Percentiles rank a stretch among this genome's conserved stretches.
phyloP scores from a whole-genome alignment of 2,113 vertebrate species.

The Oryzias javanicus region DNA sequence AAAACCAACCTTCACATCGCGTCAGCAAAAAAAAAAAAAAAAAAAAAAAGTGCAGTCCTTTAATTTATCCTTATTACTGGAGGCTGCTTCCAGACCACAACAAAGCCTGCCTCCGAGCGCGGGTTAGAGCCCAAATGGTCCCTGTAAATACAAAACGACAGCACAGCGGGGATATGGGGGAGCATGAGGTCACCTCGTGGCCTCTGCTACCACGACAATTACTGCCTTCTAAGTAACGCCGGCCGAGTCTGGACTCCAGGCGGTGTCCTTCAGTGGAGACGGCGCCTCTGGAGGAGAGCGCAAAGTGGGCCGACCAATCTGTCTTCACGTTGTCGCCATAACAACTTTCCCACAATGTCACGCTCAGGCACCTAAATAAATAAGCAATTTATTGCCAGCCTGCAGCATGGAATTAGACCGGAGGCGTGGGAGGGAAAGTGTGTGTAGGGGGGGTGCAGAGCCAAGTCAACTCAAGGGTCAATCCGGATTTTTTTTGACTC shows the following conservation, averaged over 20 bases:
- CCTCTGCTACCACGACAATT: not conserved
- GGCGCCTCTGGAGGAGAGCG: conserved; percentile 39
- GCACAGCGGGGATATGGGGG: not conserved
- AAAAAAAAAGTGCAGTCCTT: not conserved
- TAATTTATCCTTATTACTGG: not conserved
- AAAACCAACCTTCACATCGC: not conserved
- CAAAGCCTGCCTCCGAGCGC: not conserved
- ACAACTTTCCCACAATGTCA: conserved; percentile 53
- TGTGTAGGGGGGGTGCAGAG: conserved; percentile 1
- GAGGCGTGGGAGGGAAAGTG: conserved; percentile 22
- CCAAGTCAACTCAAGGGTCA: conserved; percentile 17
- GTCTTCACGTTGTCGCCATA: conserved; percentile 46
- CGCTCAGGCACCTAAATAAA: conserved; percentile 60
- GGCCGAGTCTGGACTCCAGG: not conserved
- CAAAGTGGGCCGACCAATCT: conserved; percentile 46
- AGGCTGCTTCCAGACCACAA: conserved; percentile 8
- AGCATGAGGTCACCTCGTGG: conserved; percentile 4
- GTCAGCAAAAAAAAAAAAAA: not conserved
- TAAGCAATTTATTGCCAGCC: conserved; percentile 56
- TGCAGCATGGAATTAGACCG: conserved; percentile 34
- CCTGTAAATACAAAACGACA: conserved; percentile 12
- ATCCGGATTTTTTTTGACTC: conserved; percentile 10
- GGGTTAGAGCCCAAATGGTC: conserved; percentile 1
- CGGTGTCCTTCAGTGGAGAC: conserved; percentile 26
- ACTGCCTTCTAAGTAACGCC: not conserved